Evolutionary conservation across 2,113 vertebrate genomes (phyloP), one percentile per base, ranked within the genome.

Genomic region (Porphyrio hochstetteri): DNA sequence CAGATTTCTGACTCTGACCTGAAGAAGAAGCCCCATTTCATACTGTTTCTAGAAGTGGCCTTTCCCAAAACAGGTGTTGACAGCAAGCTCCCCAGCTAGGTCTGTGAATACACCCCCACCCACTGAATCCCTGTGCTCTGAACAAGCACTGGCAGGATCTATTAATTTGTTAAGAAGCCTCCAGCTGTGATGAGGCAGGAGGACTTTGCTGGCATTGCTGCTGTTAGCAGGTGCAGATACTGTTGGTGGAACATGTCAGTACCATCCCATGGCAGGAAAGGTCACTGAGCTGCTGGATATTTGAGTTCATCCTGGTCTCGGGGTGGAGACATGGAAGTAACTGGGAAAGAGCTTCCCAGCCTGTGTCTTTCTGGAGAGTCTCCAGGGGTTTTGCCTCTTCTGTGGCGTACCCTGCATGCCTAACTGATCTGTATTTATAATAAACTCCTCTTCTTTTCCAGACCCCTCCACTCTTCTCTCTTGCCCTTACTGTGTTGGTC

Each of bases 391-490:
- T 86, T 86, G 38, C 53, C 29, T 86, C 31, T 67, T 82, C 57
- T 82, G 44, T 64, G 36, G 61, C 61, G 77, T 82, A 82, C 91
- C 72, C 71, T 94, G 83, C 61, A 84, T 5, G 3, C 61, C 44
- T 44, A 17, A 44, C 50, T 55, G 36, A 61, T 86, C 77, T 82
- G 70, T 94, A 76, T 94, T 93, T 96, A 92, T 89, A 97, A 96
- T 94, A 97, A 96, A 97, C 28, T 53, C 27, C 50, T 70, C 25
- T 90, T 70, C 25, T 90, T 93, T 96, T 95, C 65, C 83, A 92
- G 61, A 76, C 24, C 35, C 6, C 7, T 40, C 9, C 38, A 35
- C 16, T 75, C 44, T 81, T 59, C 50, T 61, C 4, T 75, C 6
- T 86, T 87, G 29, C 25, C 61, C 19, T 82, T 16, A 3, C 25